Percentiles rank a stretch among this genome's conserved stretches.
Evolutionary conservation across 2,113 vertebrate genomes (phyloP).

Genomic region (Chlamydotis undulata): DNA sequence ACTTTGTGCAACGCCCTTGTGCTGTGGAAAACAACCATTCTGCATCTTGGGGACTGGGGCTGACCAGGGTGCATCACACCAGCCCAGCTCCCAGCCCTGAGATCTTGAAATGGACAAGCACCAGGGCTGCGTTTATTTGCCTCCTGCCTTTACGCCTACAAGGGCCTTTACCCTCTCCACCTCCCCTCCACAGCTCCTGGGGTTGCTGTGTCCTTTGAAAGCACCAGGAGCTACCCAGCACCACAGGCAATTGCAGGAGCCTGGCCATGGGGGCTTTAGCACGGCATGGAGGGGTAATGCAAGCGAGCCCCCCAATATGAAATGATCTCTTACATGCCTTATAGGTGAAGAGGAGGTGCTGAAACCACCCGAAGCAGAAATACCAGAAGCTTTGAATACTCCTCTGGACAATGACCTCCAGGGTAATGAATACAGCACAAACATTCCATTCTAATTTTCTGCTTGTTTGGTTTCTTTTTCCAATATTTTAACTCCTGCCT

Average conservation of each 20-base stretch:
- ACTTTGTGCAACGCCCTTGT: rapidly evolving
- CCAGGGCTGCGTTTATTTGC: not conserved
- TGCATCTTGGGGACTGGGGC: not conserved
- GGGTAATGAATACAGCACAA: not conserved
- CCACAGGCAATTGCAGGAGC: not conserved
- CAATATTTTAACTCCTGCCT: not conserved
- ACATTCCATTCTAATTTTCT: constrained; percentile 9
- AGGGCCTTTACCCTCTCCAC: not conserved
- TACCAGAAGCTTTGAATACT: not conserved
- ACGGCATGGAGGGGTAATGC: rapidly evolving
- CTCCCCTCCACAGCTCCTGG: not conserved
- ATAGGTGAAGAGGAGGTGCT: constrained; percentile 48
- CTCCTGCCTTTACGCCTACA: not conserved
- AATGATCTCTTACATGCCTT: not conserved
- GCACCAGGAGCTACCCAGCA: not conserved
- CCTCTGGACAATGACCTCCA: constrained; percentile 2
- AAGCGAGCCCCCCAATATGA: rapidly evolving
- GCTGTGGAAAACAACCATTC: not conserved
- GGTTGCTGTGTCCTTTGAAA: not conserved
- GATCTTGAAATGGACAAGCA: not conserved
- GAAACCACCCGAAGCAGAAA: constrained; percentile 4
- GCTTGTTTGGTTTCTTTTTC: not conserved
- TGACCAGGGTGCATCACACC: not conserved
- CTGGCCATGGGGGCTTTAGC: not conserved
- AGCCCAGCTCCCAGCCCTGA: not conserved